Base-by-base conservation (phyloP, 1,140 invertebrate species). In the Caenorhabditis latens region DNA sequence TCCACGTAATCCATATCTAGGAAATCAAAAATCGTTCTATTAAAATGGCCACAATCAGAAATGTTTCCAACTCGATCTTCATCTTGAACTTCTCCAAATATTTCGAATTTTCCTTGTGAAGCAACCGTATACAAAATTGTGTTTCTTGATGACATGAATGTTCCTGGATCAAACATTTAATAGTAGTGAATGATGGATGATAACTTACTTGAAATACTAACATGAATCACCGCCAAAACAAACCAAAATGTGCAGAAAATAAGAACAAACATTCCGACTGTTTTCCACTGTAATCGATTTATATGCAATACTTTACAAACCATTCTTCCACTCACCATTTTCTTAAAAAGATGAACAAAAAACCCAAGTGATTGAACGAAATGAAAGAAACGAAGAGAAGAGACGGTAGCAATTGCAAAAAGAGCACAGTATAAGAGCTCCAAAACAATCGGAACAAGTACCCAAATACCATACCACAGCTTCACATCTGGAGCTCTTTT, bases 71-170 rank as follows among this genome's bases (percentile, higher is more conserved):
- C 11, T 3, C 43, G 43, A n/a, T 79, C 71, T 4, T 50, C 71
- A 14, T 79, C 71, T 50, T 79, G 71, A 50, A 79, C 71, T 50
- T 79, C 71, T 50, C 71, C 71, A n/a, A 79, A 79, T 13, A 79
- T 79, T 79, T 79, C 71, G 46, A 79, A 79, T 50, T 79, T 79
- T 79, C 71, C 71, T 50, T n/a, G 43, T 3, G 71, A 79, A 8
- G 46, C 14, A 13, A 79, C 14, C 1, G 46, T 79, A 24, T 79
- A 43, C 0, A 79, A 24, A 11, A 79, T 11, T 6, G 71, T 43
- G 46, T 50, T 79, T 1, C 21, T 24, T 21, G 71, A 46, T 13
- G 42, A 48, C 6, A 79, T 2, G 3, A 79, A 24, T 50, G 71
- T 32, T 50, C 71, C 71, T 79, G 46, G 40, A 65, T 19, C 50